Percentiles rank a stretch among this genome's conserved stretches.
Evolutionary conservation across 2,113 vertebrate genomes (phyloP).

Genomic region (Cynoglossus semilaevis): DNA sequence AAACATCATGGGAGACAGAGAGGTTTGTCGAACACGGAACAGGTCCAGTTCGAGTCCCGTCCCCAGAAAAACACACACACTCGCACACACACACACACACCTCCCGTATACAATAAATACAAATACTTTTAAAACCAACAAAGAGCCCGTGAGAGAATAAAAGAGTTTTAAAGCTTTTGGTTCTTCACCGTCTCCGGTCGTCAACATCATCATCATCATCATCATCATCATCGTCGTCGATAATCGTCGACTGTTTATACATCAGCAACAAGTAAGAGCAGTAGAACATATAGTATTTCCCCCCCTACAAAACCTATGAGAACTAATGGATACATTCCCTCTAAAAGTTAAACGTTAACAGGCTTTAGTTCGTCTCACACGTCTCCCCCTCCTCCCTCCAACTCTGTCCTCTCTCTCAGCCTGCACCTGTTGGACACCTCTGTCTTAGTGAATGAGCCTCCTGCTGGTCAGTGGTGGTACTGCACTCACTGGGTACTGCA

Average conservation of each 20-base stretch:
- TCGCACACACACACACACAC: slow-evolving; percentile 54
- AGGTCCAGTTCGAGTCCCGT: slow-evolving; percentile 20
- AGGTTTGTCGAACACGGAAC: slow-evolving; percentile 70
- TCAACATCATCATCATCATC: slow-evolving; percentile 22
- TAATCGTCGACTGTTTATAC: slow-evolving; percentile 67
- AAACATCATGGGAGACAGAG: slow-evolving; percentile 56
- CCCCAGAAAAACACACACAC: slow-evolving; percentile 46
- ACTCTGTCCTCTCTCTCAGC: slow-evolving; percentile 24
- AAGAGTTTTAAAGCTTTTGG: slow-evolving; percentile 83
- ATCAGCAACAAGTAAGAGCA: slow-evolving; percentile 69
- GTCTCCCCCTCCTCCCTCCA: slow-evolving; percentile 7
- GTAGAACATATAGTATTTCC: slow-evolving; percentile 67
- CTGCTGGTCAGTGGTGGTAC: no score
- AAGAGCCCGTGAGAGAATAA: slow-evolving; percentile 75
- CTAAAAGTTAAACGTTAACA: slow-evolving; percentile 64
- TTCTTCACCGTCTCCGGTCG: slow-evolving; percentile 50
- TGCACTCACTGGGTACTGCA: no score
- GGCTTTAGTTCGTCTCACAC: slow-evolving; percentile 40
- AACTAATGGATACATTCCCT: slow-evolving; percentile 77
- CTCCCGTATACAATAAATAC: slow-evolving; percentile 74
- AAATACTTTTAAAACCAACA: slow-evolving; percentile 61
- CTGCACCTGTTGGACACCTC: slow-evolving; percentile 1
- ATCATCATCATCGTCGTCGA: slow-evolving; percentile 18
- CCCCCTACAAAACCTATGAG: slow-evolving; percentile 72
- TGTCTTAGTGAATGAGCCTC: no score